A percentile compares a stretch with the other conserved stretches of the same genome.
phyloP scores from a whole-genome alignment of 2,113 vertebrate species.

The Callopanchax toddi region DNA sequence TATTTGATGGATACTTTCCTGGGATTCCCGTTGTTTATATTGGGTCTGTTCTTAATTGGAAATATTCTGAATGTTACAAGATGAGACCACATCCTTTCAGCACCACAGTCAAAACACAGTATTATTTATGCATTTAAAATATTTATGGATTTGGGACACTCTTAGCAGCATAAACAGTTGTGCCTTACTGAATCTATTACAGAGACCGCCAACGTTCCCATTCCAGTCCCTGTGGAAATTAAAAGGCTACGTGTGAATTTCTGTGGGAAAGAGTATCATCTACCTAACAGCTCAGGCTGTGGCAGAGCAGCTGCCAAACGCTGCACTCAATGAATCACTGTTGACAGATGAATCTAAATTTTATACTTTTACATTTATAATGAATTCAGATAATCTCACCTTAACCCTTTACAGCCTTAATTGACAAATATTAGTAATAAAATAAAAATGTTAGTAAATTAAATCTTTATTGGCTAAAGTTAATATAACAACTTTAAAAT shows the following conservation, averaged over 20 bases:
- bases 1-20: too few species aligned
- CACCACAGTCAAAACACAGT: background rate
- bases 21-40: too few species aligned
- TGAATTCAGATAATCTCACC: too few species aligned
- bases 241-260: background rate
- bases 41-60: background rate
- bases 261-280: conserved; percentile 1
- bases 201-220: background rate
- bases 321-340: background rate
- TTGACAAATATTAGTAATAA: too few species aligned
- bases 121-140: background rate
- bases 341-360: background rate
- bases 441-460: too few species aligned
- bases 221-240: conserved; percentile 4
- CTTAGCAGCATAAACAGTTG: background rate
- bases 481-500: too few species aligned
- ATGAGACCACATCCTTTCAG: background rate
- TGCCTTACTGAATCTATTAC: background rate
- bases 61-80: background rate
- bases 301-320: background rate
- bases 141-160: background rate
- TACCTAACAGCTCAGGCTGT: background rate
- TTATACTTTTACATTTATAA: too few species aligned
- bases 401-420: too few species aligned
- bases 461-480: too few species aligned